Percentiles rank a stretch among this genome's conserved stretches.
Conservation (phyloP, 2,888 invertebrate species). For the Xestia sexstrigata region DNA sequence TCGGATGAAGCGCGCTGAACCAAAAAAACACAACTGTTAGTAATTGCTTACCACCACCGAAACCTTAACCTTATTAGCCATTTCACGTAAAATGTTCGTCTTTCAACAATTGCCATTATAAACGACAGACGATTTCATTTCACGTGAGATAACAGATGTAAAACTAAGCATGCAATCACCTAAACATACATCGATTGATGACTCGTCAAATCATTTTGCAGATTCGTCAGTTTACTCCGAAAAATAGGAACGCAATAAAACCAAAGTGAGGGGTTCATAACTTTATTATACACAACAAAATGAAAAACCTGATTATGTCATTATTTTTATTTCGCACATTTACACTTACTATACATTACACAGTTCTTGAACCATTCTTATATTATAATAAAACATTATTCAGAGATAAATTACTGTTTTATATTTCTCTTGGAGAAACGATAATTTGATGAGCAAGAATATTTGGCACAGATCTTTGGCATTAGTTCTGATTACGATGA, state of each 20-base stretch:
- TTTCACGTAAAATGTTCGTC: constrained; percentile 43
- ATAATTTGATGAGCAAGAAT: constrained; percentile 63
- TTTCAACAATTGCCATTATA: background rate
- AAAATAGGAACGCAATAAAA: constrained; percentile 45
- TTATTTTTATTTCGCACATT: constrained; percentile 71
- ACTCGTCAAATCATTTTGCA: constrained; percentile 27
- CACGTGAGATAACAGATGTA: constrained; percentile 29
- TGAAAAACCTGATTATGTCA: constrained; percentile 61
- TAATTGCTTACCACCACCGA: constrained; percentile 35
- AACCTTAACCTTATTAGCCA: constrained; percentile 26
- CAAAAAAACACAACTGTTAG: constrained; percentile 63
- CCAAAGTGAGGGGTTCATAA: constrained; percentile 32
- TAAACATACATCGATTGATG: background rate
- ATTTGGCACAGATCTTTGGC: constrained; percentile 69
- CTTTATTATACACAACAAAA: constrained; percentile 53
- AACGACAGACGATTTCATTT: constrained; percentile 28
- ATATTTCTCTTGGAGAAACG: constrained; percentile 64
- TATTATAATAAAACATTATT: constrained; percentile 39
- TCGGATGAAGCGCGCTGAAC: constrained; percentile 87
- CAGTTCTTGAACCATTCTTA: constrained; percentile 52
- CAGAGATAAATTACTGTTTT: constrained; percentile 18
- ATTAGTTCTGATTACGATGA: constrained; percentile 50
- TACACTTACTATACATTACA: constrained; percentile 65
- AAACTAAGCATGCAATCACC: constrained; percentile 50
- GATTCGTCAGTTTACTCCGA: background rate